Conservation (phyloP, 2,113 vertebrate genomes). For the Dipodomys spectabilis region DNA sequence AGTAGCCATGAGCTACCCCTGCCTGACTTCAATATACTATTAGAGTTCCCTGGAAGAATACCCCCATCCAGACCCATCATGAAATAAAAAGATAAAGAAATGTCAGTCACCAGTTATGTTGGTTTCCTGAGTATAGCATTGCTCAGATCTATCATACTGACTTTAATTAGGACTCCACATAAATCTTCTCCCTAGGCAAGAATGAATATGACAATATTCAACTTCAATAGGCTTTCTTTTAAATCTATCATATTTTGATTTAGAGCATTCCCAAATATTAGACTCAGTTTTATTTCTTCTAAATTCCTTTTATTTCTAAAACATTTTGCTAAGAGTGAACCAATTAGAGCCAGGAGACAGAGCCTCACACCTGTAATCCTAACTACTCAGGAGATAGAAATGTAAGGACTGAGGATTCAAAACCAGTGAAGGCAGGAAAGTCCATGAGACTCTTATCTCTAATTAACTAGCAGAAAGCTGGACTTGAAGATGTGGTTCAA, state of each 20-base stretch:
- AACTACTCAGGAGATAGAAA: too few relatives aligned
- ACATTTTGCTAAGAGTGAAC: neutral
- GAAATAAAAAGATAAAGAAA: neutral
- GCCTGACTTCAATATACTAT: neutral
- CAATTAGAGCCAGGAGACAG: neutral
- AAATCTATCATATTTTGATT: neutral
- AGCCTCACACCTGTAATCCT: too few relatives aligned
- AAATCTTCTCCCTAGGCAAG: neutral
- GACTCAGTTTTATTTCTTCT: neutral
- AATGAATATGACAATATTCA: neutral
- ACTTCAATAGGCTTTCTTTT: neutral
- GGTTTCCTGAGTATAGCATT: slow-evolving; percentile 6
- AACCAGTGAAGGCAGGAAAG: too few relatives aligned
- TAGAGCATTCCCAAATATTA: neutral
- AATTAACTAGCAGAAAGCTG: too few relatives aligned
- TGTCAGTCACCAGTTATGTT: neutral
- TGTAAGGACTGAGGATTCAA: too few relatives aligned
- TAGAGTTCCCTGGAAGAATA: neutral
- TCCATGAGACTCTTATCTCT: too few relatives aligned
- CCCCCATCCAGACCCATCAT: neutral
- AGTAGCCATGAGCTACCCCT: too few relatives aligned
- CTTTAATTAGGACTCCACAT: neutral
- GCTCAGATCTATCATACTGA: neutral
- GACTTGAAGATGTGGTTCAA: too few relatives aligned
- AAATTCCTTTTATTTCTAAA: slow-evolving; percentile 1